Base-by-base conservation (phyloP, 2,113 vertebrate genomes). In the Petroica traversi region DNA sequence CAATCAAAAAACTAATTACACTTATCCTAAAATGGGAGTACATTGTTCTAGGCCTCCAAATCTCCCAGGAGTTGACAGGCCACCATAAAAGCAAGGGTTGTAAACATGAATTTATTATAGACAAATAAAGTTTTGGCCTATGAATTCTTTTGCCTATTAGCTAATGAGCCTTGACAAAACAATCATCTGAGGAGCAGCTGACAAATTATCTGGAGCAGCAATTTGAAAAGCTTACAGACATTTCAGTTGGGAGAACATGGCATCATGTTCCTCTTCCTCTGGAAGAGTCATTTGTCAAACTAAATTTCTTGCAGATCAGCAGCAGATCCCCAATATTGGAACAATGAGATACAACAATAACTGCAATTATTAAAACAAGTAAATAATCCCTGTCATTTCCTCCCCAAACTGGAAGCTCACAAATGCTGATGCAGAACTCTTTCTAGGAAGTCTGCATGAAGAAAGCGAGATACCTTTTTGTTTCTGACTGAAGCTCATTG, bases 131-230 rank as follows among this genome's bases (percentile, higher is more conserved):
- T 12, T 85, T 78, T 91, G 87, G 84, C 80, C 91, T 95, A 69
- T 76, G 87, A 94, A 85, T 88, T 85, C 85, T 85, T 85, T 54
- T 82, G 67, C 71, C 81, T 85, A 83, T 95, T 79, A 92, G 88
- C 58, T 94, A 96, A 96, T 93, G 81, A 95, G 78, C 74, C 87
- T 95, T 95, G 87, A 95, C 67, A 95, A 94, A 95, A 82, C 26
- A 81, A 79, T 69, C 87, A 73, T 62, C 87, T 73, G 87, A 95
- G 74, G 66, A 89, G 62, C 46, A 79, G 88, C 58, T 87, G 82
- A 92, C 92, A 96, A 94, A 85, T 88, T 95, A 82, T 88, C 51
- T 88, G 85, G 24, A 94, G 84, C 77, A 91, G 57, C 66, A 69
- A 41, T 85, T 11, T 72, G 57, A 94, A 91, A 91, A 45, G 22